Base-by-base conservation (phyloP, 2,797 vertebrate genomes). In the Protonibea diacanthus region DNA sequence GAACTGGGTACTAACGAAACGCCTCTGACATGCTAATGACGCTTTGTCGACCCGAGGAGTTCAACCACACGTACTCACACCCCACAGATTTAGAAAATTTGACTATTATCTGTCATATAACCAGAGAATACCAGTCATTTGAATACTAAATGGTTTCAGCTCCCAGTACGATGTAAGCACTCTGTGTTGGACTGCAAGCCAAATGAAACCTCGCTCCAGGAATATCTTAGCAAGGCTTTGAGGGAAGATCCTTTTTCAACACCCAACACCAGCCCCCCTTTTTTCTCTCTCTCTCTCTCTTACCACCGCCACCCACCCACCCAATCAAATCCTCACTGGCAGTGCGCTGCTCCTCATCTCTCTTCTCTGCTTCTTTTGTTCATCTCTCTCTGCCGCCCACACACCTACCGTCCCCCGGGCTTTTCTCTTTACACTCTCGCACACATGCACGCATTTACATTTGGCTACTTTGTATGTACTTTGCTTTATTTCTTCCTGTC, bases 331-430 rank as follows among this genome's bases (percentile, higher is more conserved):
- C 83, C 85, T 88, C 88, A 79, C 88, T 91, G 88, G 91, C 90
- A 83, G 86, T 80, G 82, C 57, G 75, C 86, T 88, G 83, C 89
- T 92, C 86, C 89, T 91, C 85, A 82, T 90, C 89, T 86, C 87
- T 92, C 88, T 91, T 91, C 90, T 88, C 91, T 78, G 87, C 85
- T 89, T 93, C 92, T 93, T 95, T 96, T 96, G 95, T 95, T 95
- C 93, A 78, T 92, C 90, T 92, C 87, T 91, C 93, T 93, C 88
- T 85, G 90, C 91, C 94, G 88, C 95, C 95, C 94, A 96, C 95
- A 86, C 92, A 92, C 91, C 92, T 91, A 89, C 85, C 89, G 71
- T 94, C 93, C 92, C 92, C 83, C 77, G 85, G 91, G 92, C 88
- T 92, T 93, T 91, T 91, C 89, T 92, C 84, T 85, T 87, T 82